Base-by-base conservation (phyloP, 2,113 vertebrate genomes). In the Poecilia latipinna region DNA sequence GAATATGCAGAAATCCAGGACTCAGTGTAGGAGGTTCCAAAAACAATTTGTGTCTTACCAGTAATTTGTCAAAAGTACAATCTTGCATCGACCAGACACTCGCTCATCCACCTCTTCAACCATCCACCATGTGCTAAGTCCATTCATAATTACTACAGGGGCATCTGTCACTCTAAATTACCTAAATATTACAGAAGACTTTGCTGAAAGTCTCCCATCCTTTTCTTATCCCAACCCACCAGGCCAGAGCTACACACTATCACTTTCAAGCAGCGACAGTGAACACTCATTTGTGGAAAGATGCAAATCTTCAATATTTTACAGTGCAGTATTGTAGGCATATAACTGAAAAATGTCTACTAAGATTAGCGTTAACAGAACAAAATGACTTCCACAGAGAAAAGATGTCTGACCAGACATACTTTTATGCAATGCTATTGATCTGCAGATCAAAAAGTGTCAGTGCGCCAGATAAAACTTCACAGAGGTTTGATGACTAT, bases 171-270 rank as follows among this genome's bases (percentile, higher is more conserved):
- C 74, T 75, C 71, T 54, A 61, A 64, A 61, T 75, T 80, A 86
- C 84, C 87, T 74, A 62, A 68, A 72, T 80, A 76, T 83, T 86
- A 79, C 35, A 62, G 68, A 89, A 81, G 89, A 89, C 64, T 85
- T 86, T 80, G 72, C 54, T 24, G 39, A 71, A 61, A 87, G 81
- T 90, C 83, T 83, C 86, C 87, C 68, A 77, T 74, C 61, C 39
- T 12, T 12, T 22, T 8, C 35, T 48, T 51, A 11, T 63, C 51
- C 39, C 63, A 68, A 37, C 67, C 64, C 75, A 48, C 62, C 42
- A 26, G 60, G 62, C 68, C 62, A 68, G 19, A 12, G 31, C 31
- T 78, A 28, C 67, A 62, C 67, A 22, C 65, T 68, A 73, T 79
- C 86, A 37, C 85, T 89, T 79, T 80, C 77, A 57, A 82, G 79